A percentile compares a stretch with the other conserved stretches of the same genome.
These are phyloP conservation scores for Platycheirus albimanus DNA, from an alignment of 2,888 invertebrate genomes.

Conservation along the genomic window DNA sequence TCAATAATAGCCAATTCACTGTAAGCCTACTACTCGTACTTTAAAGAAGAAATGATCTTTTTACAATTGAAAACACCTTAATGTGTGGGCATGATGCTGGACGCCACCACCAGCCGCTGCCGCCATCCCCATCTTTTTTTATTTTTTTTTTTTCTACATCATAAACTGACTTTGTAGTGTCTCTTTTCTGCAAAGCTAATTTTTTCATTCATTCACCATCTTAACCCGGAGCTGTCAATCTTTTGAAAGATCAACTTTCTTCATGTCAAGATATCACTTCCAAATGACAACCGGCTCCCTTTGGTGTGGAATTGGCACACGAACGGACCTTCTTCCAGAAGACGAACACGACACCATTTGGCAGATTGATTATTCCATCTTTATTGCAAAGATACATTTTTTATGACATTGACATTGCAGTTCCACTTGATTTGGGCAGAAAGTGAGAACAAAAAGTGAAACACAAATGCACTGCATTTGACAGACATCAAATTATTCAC, in stretches of 20 bases:
- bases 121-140: neutral
- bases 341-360: slow-evolving; percentile 26
- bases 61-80: slow-evolving; percentile 52
- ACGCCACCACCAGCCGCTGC: neutral
- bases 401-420: slow-evolving; percentile 59
- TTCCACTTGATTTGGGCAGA: slow-evolving; percentile 11
- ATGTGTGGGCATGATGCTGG: slow-evolving; percentile 33
- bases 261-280: slow-evolving; percentile 41
- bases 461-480: neutral
- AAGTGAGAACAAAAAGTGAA: slow-evolving; percentile 1
- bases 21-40: too few species aligned
- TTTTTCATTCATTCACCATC: slow-evolving; percentile 3
- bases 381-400: slow-evolving; percentile 52
- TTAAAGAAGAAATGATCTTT: slow-evolving; percentile 53
- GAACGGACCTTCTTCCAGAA: slow-evolving; percentile 3
- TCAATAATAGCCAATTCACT: slow-evolving; percentile 56
- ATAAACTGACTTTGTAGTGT: neutral
- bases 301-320: neutral
- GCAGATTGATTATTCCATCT: slow-evolving; percentile 46
- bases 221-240: slow-evolving; percentile 39
- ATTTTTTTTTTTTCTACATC: neutral
- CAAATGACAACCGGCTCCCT: slow-evolving; percentile 36
- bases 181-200: slow-evolving; percentile 15
- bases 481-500: slow-evolving; percentile 35
- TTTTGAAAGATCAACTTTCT: slow-evolving; percentile 63